Conservation (phyloP, 2,888 invertebrate genomes). For the Antheraea yamamai region DNA sequence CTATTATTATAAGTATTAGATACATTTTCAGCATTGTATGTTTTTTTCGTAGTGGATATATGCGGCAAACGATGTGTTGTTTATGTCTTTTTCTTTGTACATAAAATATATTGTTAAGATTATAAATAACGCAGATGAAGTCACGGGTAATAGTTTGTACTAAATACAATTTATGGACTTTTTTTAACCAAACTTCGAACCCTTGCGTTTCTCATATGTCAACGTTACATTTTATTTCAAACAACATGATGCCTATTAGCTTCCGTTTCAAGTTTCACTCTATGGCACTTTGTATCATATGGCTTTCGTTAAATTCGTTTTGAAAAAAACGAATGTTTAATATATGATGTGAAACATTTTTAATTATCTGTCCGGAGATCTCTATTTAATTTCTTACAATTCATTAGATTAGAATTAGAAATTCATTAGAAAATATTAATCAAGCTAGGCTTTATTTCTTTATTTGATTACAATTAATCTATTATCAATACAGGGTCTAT, state of each 20-base stretch:
- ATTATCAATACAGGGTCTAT: not conserved
- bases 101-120: too few species aligned
- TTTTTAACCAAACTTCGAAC: not conserved
- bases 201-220: not conserved
- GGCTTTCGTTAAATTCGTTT: not conserved
- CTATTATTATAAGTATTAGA: too few species aligned
- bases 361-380: not conserved
- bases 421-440: not conserved
- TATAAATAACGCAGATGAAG: too few species aligned
- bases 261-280: conserved; percentile 7
- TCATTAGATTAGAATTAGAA: too few species aligned
- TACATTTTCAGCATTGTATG: too few species aligned
- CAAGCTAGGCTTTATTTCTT: not conserved
- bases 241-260: conserved; percentile 8
- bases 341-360: not conserved
- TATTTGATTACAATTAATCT: not conserved
- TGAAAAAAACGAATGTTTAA: not conserved
- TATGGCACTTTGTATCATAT: conserved; percentile 3
- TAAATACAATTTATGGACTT: not conserved
- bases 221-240: conserved; percentile 8
- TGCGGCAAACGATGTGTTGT: too few species aligned
- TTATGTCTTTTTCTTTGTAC: too few species aligned
- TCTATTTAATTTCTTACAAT: not conserved
- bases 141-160: too few species aligned
- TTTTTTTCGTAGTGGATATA: too few species aligned